Evolutionary conservation across 1,140 invertebrate genomes (phyloP).

Genomic region (Akabosia matsudoensis): DNA sequence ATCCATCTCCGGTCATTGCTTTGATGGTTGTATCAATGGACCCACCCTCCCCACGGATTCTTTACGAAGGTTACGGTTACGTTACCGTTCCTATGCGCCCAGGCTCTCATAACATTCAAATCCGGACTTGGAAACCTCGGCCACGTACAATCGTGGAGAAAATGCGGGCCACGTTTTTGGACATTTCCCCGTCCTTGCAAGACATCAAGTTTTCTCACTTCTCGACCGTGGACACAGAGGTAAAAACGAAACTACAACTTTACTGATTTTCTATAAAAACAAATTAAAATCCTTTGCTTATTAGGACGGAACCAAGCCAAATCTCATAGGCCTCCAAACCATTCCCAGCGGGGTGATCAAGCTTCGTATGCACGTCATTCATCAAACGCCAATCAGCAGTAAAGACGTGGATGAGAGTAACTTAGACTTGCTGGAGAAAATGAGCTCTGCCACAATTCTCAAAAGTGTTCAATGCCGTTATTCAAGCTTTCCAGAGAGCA

Average conservation of each 20-base stretch:
- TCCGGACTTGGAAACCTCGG: slow-evolving; percentile 39
- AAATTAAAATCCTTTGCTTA: no score
- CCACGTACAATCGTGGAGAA: slow-evolving; percentile 25
- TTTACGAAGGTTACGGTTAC: slow-evolving; percentile 39
- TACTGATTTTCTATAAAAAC: no score
- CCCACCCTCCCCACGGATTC: slow-evolving; percentile 7
- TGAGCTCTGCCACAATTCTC: slow-evolving; percentile 35
- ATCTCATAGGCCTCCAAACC: slow-evolving; percentile 38
- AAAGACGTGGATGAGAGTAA: slow-evolving; percentile 8
- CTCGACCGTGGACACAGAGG: slow-evolving; percentile 24
- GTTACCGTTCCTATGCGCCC: slow-evolving; percentile 28
- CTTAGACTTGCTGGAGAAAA: slow-evolving; percentile 37
- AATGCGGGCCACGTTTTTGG: slow-evolving; percentile 36
- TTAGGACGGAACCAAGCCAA: slow-evolving; percentile 34
- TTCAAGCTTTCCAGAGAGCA: slow-evolving; percentile 38
- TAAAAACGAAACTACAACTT: no score
- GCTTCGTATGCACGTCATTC: slow-evolving; percentile 34
- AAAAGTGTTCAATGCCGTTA: slow-evolving; percentile 44
- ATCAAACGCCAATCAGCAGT: slow-evolving; percentile 14
- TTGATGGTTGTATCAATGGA: slow-evolving; percentile 37
- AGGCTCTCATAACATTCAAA: slow-evolving; percentile 26
- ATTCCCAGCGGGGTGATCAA: slow-evolving; percentile 29
- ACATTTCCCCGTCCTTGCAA: slow-evolving; percentile 34
- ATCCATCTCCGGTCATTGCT: slow-evolving; percentile 23
- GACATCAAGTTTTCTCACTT: slow-evolving; percentile 37